Conservation (phyloP, 2,113 vertebrate genomes). For the Pungitius pungitius region DNA sequence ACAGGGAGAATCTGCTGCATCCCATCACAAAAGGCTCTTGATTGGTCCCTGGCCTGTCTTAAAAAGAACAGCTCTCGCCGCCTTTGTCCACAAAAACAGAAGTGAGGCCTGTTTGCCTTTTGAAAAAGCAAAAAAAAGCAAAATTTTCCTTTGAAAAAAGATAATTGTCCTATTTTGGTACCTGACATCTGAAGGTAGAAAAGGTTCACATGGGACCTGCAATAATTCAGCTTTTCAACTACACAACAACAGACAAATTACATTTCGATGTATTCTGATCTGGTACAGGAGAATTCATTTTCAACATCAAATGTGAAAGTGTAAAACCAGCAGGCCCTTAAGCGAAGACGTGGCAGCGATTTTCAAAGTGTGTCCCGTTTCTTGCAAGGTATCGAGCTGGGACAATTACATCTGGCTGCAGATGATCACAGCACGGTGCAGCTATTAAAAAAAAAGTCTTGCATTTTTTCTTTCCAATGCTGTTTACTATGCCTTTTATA, state of each 20-base stretch:
- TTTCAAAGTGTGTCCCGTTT: slow-evolving; percentile 12
- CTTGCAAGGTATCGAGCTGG: slow-evolving; percentile 19
- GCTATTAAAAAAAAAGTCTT: slow-evolving; percentile 11
- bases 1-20: slow-evolving; percentile 54
- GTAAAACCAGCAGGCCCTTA: not conserved
- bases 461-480: slow-evolving; percentile 11
- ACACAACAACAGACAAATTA: slow-evolving; percentile 10
- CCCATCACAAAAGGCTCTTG: slow-evolving; percentile 58
- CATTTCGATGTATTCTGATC: slow-evolving; percentile 20
- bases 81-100: slow-evolving; percentile 43
- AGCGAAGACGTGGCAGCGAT: not conserved
- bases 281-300: slow-evolving; percentile 20
- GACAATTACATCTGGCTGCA: slow-evolving; percentile 29
- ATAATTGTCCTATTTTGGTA: slow-evolving; percentile 42
- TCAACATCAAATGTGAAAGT: slow-evolving; percentile 14
- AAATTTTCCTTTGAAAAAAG: slow-evolving; percentile 26
- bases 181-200: slow-evolving; percentile 21
- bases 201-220: slow-evolving; percentile 22
- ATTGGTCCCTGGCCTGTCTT: slow-evolving; percentile 67
- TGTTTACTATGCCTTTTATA: not conserved
- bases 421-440: not conserved
- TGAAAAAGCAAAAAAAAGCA: slow-evolving; percentile 3
- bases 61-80: slow-evolving; percentile 51
- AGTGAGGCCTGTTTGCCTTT: slow-evolving; percentile 7
- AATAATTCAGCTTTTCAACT: slow-evolving; percentile 30